Percentiles rank a stretch among this genome's conserved stretches.
phyloP scores from a whole-genome alignment of 2,113 vertebrate species.

The Nesogale talazaci region DNA sequence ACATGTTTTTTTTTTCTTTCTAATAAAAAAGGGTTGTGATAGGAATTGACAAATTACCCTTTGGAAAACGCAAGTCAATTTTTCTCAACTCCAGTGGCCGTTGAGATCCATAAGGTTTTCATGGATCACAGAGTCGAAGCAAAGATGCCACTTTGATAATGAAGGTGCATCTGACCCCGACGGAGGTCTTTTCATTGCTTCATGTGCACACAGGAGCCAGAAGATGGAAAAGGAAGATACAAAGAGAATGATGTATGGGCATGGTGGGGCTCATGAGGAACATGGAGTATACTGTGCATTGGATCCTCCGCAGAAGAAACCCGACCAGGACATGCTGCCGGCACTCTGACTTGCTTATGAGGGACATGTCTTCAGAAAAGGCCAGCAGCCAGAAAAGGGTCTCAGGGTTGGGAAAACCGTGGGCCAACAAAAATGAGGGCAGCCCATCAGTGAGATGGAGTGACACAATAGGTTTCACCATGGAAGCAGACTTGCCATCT shows the following conservation, averaged over 20 bases:
- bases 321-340: background rate
- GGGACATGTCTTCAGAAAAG: background rate
- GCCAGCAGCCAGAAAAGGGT: background rate
- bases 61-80: constrained; percentile 9
- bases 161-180: background rate
- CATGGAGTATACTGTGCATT: background rate
- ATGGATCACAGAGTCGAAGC: background rate
- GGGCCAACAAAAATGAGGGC: background rate
- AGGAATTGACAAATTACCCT: constrained; percentile 36
- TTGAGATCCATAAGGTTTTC: background rate
- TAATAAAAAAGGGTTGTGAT: constrained; percentile 7
- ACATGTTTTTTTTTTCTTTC: background rate
- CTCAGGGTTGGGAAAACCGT: too few species aligned
- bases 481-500: background rate
- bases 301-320: background rate
- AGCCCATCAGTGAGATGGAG: background rate
- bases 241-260: background rate
- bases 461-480: background rate
- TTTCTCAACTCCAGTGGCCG: background rate
- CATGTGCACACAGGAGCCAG: background rate
- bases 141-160: background rate
- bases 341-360: background rate
- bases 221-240: background rate
- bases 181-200: background rate
- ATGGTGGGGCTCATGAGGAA: background rate